phyloP scores from a whole-genome alignment of 2,797 vertebrate species.

The Pygocentrus nattereri region DNA sequence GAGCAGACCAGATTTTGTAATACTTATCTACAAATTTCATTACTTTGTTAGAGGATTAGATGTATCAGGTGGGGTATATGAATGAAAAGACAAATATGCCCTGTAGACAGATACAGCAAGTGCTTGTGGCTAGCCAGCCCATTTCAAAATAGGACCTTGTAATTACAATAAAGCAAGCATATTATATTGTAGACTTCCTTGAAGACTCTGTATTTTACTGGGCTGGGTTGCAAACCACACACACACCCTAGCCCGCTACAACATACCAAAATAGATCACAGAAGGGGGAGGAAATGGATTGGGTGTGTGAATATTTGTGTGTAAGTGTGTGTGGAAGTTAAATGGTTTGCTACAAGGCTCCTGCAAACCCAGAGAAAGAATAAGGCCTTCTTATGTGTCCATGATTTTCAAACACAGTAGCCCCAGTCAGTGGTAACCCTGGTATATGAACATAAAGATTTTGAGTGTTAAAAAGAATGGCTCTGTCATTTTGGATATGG shows the following conservation, averaged over 20 bases:
- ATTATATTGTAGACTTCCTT: slow-evolving; percentile 85
- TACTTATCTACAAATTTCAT: slow-evolving; percentile 3
- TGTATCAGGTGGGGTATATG: slow-evolving; percentile 37
- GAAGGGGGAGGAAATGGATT: slow-evolving; percentile 61
- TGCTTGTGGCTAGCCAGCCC: slow-evolving; percentile 73
- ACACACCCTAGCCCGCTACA: slow-evolving; percentile 78
- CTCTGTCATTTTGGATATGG: no score
- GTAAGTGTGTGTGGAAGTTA: slow-evolving; percentile 35
- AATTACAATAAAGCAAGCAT: slow-evolving; percentile 85
- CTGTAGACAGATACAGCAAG: slow-evolving; percentile 67
- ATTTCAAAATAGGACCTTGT: slow-evolving; percentile 83
- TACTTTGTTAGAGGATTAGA: slow-evolving; percentile 9
- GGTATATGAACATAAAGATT: background rate
- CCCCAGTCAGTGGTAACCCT: slow-evolving; percentile 5
- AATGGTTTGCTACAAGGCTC: slow-evolving; percentile 30
- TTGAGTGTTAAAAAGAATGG: background rate
- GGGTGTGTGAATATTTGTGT: slow-evolving; percentile 33
- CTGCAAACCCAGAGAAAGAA: slow-evolving; percentile 33
- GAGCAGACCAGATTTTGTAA: slow-evolving; percentile 36
- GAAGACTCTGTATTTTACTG: slow-evolving; percentile 85
- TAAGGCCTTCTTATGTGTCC: slow-evolving; percentile 27
- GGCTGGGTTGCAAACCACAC: slow-evolving; percentile 78
- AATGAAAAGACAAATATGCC: slow-evolving; percentile 55
- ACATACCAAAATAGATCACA: slow-evolving; percentile 82
- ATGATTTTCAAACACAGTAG: slow-evolving; percentile 17